Evolutionary conservation across 2,797 vertebrate genomes (phyloP).

Genomic region (Apogon talboti): DNA sequence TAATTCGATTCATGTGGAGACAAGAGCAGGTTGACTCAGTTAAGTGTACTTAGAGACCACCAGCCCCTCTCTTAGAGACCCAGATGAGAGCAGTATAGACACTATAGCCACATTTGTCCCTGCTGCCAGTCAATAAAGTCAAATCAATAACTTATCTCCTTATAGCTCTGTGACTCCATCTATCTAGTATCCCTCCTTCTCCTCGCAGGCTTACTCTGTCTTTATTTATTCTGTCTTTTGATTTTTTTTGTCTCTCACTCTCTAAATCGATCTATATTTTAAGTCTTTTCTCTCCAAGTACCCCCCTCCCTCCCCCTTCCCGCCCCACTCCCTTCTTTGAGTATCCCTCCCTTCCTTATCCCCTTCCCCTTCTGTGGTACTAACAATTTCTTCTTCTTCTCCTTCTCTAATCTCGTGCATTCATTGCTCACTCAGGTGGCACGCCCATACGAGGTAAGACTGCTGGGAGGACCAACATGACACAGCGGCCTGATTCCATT

Average conservation of each 20-base stretch:
- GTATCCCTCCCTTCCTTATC: conserved; percentile 50
- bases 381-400: conserved; percentile 86
- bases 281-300: conserved; percentile 67
- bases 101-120: conserved; percentile 63
- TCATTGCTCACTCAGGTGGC: conserved; percentile 87
- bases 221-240: conserved; percentile 67
- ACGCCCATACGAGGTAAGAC: conserved; percentile 86
- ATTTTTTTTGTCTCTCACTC: conserved; percentile 71
- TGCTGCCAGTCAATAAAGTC: conserved; percentile 71
- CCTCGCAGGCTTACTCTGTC: conserved; percentile 93
- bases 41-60: conserved; percentile 28
- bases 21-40: conserved; percentile 29
- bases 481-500: conserved; percentile 79
- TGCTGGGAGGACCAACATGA: conserved; percentile 80
- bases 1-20: conserved; percentile 13
- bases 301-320: conserved; percentile 4
- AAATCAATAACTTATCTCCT: conserved; percentile 76
- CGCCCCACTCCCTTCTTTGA: conserved; percentile 21
- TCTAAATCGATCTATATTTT: conserved; percentile 65
- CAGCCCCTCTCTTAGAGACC: conserved; percentile 43
- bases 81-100: conserved; percentile 39
- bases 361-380: conserved; percentile 73
- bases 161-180: conserved; percentile 86
- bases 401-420: conserved; percentile 86
- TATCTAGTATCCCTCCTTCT: conserved; percentile 92